phyloP scores from a whole-genome alignment of 1,140 invertebrate genomes.

The Nylanderia fulva region DNA sequence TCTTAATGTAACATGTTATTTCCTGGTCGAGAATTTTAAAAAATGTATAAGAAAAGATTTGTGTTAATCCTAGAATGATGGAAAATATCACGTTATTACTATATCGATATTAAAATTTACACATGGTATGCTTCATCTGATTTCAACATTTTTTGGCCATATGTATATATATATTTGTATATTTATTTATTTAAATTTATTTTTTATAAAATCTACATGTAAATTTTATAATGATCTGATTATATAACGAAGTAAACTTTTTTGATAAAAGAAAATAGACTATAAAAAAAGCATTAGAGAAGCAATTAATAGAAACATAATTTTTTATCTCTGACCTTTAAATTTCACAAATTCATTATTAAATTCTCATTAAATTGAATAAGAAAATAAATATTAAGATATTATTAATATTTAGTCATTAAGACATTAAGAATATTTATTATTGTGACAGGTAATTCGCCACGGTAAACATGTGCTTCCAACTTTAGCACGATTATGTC shows the following conservation, averaged over 20 bases:
- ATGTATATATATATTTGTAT: no score
- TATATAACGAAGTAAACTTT: neutral
- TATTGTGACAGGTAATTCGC: slow-evolving; percentile 91
- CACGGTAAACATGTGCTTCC: slow-evolving; percentile 97
- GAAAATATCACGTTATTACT: no score
- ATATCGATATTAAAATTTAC: no score
- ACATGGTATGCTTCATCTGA: no score
- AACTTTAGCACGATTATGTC: slow-evolving; percentile 97
- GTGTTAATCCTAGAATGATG: neutral
- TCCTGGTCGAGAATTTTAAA: neutral
- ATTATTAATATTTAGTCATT: slow-evolving; percentile 37
- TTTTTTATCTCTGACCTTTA: neutral
- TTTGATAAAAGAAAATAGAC: neutral
- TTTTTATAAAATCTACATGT: no score
- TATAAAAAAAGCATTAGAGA: slow-evolving; percentile 1
- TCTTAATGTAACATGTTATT: slow-evolving; percentile 17
- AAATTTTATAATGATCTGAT: no score
- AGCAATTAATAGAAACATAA: neutral
- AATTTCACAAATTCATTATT: neutral
- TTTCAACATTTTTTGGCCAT: no score
- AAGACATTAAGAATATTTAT: slow-evolving; percentile 35
- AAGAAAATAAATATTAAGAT: neutral
- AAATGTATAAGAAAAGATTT: neutral
- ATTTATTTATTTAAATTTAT: no score
- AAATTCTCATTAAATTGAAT: neutral